Percentiles rank a stretch among this genome's conserved stretches.
Evolutionary conservation across 2,888 invertebrate genomes (phyloP).

Genomic region (Callimorpha dominula): DNA sequence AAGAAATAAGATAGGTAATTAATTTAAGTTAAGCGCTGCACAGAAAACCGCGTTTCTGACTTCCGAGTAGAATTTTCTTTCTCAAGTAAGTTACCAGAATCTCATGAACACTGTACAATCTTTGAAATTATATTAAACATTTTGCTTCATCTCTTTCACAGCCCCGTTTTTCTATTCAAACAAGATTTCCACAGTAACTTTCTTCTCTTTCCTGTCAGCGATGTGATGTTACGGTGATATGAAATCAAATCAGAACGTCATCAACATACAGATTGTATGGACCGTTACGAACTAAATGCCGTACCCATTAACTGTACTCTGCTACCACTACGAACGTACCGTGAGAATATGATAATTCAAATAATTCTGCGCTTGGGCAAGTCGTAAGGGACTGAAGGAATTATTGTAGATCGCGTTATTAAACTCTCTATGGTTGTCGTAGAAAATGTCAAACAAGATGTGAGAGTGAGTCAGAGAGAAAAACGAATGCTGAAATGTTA

Average conservation of each 20-base stretch:
- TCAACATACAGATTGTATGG: slow-evolving; percentile 40
- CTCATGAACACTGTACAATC: too few relatives aligned
- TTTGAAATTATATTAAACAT: too few relatives aligned
- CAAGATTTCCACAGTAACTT: neutral
- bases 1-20: too few relatives aligned
- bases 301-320: slow-evolving; percentile 42
- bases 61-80: neutral
- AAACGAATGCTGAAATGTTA: too few relatives aligned
- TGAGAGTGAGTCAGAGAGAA: neutral
- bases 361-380: slow-evolving; percentile 17
- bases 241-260: slow-evolving; percentile 39
- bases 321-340: slow-evolving; percentile 31
- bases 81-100: neutral
- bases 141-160: neutral
- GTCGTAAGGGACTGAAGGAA: slow-evolving; percentile 10
- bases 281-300: slow-evolving; percentile 38
- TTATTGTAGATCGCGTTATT: neutral
- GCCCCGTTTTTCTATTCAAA: neutral
- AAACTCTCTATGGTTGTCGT: neutral
- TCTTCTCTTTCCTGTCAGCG: neutral
- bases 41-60: neutral
- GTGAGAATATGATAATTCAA: slow-evolving; percentile 48
- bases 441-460: neutral
- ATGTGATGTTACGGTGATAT: slow-evolving; percentile 38
- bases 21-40: neutral